These are phyloP conservation scores for Dioctria rufipes DNA, from an alignment of 2,888 invertebrate species.

Conservation along the genomic window DNA sequence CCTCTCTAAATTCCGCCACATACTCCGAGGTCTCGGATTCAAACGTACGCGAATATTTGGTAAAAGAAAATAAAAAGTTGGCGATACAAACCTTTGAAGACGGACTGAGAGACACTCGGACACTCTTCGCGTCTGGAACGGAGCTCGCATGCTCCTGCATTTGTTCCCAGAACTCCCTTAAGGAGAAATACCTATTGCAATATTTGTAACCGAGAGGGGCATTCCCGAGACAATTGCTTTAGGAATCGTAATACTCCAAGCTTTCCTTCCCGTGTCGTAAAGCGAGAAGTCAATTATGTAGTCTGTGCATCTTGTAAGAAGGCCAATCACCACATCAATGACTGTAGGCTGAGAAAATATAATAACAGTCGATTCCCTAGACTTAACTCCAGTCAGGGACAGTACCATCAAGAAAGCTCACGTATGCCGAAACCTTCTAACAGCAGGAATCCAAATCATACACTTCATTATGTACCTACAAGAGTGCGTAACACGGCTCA, in stretches of 20 bases:
- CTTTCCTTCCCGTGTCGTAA: neutral
- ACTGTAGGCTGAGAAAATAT: neutral
- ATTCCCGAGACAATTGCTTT: neutral
- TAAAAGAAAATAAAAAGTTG: neutral
- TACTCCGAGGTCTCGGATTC: neutral
- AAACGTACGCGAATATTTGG: neutral
- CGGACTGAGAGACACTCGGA: neutral
- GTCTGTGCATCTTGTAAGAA: neutral
- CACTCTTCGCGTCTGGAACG: neutral
- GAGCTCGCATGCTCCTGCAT: neutral
- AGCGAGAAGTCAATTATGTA: neutral
- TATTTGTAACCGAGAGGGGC: neutral
- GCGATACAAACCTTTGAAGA: neutral
- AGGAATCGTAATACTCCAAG: neutral
- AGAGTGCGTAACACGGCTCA: no score
- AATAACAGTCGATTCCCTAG: neutral
- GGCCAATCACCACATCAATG: neutral
- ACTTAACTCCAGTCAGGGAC: neutral
- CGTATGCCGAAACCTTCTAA: neutral
- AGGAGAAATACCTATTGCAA: neutral
- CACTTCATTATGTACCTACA: neutral
- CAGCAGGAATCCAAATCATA: neutral
- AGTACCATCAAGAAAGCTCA: neutral
- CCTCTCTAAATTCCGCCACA: neutral
- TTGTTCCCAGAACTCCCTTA: neutral